Evolutionary conservation across 2,888 invertebrate species (phyloP), one percentile per base, ranked within the genome.

Genomic region (Pristionchus japonicus): DNA sequence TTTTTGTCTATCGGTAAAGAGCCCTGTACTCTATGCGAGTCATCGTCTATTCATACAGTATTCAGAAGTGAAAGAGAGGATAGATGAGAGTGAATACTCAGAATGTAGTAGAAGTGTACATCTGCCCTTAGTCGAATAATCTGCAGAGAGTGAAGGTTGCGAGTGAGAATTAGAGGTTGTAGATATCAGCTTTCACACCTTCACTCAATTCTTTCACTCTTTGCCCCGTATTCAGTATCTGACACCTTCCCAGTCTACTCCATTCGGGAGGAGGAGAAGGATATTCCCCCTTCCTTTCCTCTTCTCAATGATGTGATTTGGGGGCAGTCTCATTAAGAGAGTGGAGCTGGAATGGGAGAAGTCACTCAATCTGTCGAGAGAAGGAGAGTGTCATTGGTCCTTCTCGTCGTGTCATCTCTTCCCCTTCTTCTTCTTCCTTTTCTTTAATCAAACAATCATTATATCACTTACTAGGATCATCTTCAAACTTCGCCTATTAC

Each of bases 141-240:
- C 77, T 77, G 77, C 27, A 47, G 64, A 23, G 70, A 20, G 13
- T 77, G 77, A 77, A 77, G 37, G 77, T 77, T 77, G 43, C 27
- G 77, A 77, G 77, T 43, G 77, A 34, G 43, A 82, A 37, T 52
- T n/a, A n/a, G 52, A 83, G 83, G 57, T 77, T 40, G 70, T 40
- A 77, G 77, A 77, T 77, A 77, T 77, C 77, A 77, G 40, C 77
- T 77, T 77, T 83, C 77, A 77, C 77, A 77, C 77, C 77, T 47
- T 77, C 27, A 40, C 77, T 47, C 43, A n/a, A 57, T 4, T 83
- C 31, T 31, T 31, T 82, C 61, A 34, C 83, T 83, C 61, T 82
- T 49, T 31, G 82, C 52, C 40, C n/a, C 52, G 49, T 6, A 40
- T 80, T 74, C 74, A 20, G 17, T 31, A n/a, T 20, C 40, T 70